Base-by-base conservation (phyloP, 23 tunicate species). In the Trididemnum nubilum region DNA sequence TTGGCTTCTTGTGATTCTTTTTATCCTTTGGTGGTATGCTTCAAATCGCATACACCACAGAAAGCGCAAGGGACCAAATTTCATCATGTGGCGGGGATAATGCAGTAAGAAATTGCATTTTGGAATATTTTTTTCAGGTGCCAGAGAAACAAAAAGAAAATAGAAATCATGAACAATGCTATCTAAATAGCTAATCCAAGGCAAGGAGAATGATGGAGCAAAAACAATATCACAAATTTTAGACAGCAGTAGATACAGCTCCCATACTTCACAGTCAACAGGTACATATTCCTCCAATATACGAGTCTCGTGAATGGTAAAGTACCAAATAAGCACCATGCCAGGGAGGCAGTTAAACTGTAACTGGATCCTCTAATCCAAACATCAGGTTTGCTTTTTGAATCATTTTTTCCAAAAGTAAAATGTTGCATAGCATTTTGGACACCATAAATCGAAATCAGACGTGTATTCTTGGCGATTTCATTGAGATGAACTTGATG, bases 171-270 rank as follows among this genome's bases (percentile, higher is more conserved):
- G 77, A 24, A 72, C 34, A n/a, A 66, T 21, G 34, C 73, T 34
- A 66, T 66, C 73, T 34, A 72, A 34, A 40, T 72, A 72, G 51
- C 51, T 72, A 23, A 34, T 27, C 77, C 25, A 72, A 72, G 51
- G 35, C 25, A 26, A 18, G 28, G 36, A 72, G 37, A 72, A 34
- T 72, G 7, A 15, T 7, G 77, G 77, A 27, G 77, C 77, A 72
- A 72, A 72, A 38, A 72, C 31, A 66, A 66, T 66, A 34, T 66
- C 73, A 66, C 77, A 72, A 34, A 72, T 72, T 35, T 35, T 72
- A 22, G 77, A 21, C 23, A 72, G 35, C 51, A 2, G 23, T 23
- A 72, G 37, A 40, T 72, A 34, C 50, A 72, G 26, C 51, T 72
- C 77, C 77, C 77, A 72, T 0, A 35, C 26, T 72, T 72, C 77